A percentile compares a stretch with the other conserved stretches of the same genome.
phyloP scores from a whole-genome alignment of 2,888 invertebrate genomes.

The Brenthis daphne region DNA sequence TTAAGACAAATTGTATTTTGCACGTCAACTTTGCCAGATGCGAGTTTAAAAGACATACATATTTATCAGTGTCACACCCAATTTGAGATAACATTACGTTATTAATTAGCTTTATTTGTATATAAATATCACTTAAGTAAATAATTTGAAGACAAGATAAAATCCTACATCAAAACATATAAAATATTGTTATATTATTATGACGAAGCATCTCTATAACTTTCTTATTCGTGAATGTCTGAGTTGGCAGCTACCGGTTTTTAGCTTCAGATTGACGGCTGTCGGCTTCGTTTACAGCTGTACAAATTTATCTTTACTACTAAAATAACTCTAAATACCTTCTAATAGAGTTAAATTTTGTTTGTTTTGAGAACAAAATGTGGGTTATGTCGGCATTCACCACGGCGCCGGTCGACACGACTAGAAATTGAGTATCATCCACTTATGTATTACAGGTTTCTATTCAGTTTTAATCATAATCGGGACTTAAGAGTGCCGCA shows the following conservation, averaged over 20 bases:
- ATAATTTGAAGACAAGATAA: constrained; percentile 29
- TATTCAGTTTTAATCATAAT: constrained; percentile 79
- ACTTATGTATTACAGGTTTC: constrained; percentile 77
- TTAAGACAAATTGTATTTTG: no score
- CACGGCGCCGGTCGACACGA: constrained; percentile 75
- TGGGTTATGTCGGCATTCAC: constrained; percentile 59
- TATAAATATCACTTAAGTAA: no score
- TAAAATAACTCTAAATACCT: constrained; percentile 39
- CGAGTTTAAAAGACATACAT: no score
- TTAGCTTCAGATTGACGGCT: constrained; percentile 81
- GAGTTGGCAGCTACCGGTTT: constrained; percentile 79
- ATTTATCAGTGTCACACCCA: no score
- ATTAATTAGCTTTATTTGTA: no score
- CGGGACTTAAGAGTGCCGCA: constrained; percentile 51
- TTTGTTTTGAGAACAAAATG: constrained; percentile 27
- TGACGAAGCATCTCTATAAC: constrained; percentile 57
- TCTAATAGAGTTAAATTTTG: constrained; percentile 46
- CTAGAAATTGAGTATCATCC: constrained; percentile 79
- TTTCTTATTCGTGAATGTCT: constrained; percentile 75
- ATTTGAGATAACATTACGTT: no score
- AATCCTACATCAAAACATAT: not conserved
- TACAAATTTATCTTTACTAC: constrained; percentile 50
- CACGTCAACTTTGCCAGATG: no score
- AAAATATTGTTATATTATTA: not conserved
- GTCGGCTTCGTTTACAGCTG: constrained; percentile 74